phyloP scores from a whole-genome alignment of 2,797 vertebrate genomes.

The Cheracebus regulus region DNA sequence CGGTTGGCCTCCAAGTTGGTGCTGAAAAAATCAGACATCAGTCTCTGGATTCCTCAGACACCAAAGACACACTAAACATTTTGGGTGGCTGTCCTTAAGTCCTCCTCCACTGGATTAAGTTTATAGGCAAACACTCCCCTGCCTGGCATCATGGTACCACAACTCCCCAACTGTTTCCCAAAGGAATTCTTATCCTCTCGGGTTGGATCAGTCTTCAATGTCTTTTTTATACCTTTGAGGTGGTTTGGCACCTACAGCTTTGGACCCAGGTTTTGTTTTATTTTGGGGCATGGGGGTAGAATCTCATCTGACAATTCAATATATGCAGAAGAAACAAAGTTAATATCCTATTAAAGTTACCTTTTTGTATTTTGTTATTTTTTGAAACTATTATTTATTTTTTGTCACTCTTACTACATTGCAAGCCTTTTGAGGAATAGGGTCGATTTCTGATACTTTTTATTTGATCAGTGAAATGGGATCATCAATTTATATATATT shows the following conservation, averaged over 20 bases:
- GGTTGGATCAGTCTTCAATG: neutral
- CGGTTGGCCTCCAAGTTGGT: neutral
- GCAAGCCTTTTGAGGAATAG: neutral
- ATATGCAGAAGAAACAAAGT: neutral
- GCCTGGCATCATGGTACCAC: neutral
- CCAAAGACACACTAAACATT: neutral
- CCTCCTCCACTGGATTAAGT: neutral
- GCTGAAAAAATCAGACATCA: neutral
- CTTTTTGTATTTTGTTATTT: neutral
- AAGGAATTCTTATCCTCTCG: neutral
- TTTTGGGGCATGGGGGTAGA: accelerated
- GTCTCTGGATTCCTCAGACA: neutral
- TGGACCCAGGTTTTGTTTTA: neutral
- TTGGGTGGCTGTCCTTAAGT: neutral
- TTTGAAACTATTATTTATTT: neutral
- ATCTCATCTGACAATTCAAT: neutral
- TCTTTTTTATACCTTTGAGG: neutral
- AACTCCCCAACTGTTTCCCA: neutral
- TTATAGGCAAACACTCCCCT: neutral
- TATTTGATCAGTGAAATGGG: neutral
- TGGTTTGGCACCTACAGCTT: accelerated
- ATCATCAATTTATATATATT: neutral
- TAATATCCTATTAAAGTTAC: neutral
- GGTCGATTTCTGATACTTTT: no score
- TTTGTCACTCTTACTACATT: neutral